Evolutionary conservation across 1,140 invertebrate species (phyloP), one percentile per base, ranked within the genome.

Genomic region (Lordiphosa stackelbergi): DNA sequence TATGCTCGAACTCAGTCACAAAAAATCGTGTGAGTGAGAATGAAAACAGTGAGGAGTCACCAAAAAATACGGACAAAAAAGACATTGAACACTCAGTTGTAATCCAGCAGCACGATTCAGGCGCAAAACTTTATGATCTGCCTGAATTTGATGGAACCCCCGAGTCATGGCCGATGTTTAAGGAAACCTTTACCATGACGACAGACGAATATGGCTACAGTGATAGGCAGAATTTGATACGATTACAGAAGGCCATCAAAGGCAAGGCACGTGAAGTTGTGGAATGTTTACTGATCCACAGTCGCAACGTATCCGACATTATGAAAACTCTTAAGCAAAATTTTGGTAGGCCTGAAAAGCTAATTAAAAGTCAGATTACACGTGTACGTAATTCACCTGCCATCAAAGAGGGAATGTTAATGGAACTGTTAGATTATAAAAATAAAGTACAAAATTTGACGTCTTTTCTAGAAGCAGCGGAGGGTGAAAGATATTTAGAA

Each of bases 381-480:
- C 37, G 37, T 5, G 37, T 38, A 38, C 4, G n/a, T 5, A 38
- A 38, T 4, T 38, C 12, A n/a, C 37, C n/a, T n/a, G 11, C n/a
- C 12, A 12, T 38, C 12, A 12, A 38, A 38, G 12, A 38, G 11
- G 5, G 5, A 10, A n/a, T 12, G n/a, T n/a, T 38, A 12, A 7
- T 11, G n/a, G n/a, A 38, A 11, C n/a, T n/a, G 6, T 12, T 38
- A 5, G 37, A 38, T 5, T 12, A 7, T 12, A 12, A 7, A 11
- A 38, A 6, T 11, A 38, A 38, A 38, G 11, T 38, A 65, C 88
- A 11, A 87, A 88, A 61, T 75, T 61, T 59, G 45, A 55, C 36
- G 41, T 55, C 24, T 5, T n/a, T n/a, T n/a, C n/a, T n/a, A n/a
- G n/a, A n/a, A n/a, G n/a, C n/a, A n/a, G n/a, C n/a, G n/a, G n/a